phyloP scores from a whole-genome alignment of 2,888 invertebrate genomes.

The Tipula helvola region DNA sequence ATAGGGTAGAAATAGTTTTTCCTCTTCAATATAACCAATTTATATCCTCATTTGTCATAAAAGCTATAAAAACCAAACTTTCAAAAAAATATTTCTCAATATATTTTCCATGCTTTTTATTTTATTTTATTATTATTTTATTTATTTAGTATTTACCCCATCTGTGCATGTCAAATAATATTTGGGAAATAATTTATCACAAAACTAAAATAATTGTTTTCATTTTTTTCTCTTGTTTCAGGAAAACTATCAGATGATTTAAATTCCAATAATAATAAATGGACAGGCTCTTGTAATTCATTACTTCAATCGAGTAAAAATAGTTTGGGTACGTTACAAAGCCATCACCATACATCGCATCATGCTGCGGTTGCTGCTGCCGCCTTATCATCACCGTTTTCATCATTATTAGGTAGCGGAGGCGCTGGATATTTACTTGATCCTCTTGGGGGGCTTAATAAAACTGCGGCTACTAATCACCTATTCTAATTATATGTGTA shows the following conservation, averaged over 20 bases:
- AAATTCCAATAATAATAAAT: constrained; percentile 19
- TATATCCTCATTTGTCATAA: constrained; percentile 5
- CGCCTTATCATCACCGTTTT: constrained; percentile 20
- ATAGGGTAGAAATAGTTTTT: constrained; percentile 6
- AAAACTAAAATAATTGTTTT: neutral
- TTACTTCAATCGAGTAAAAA: constrained; percentile 14
- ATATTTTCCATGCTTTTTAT: neutral
- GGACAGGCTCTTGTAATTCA: constrained; percentile 18
- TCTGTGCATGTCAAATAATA: constrained; percentile 13
- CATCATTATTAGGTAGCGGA: constrained; percentile 18
- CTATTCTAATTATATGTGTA: neutral
- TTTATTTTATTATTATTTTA: neutral
- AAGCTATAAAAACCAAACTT: neutral
- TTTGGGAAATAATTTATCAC: constrained; percentile 14
- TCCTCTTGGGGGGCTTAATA: constrained; percentile 18
- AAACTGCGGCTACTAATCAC: neutral
- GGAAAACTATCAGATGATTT: constrained; percentile 19
- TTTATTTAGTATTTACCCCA: neutral
- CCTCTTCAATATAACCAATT: neutral
- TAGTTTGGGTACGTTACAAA: constrained; percentile 9
- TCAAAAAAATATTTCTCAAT: neutral
- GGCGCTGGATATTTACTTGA: constrained; percentile 20
- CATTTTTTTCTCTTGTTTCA: constrained; percentile 11
- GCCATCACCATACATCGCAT: constrained; percentile 17
- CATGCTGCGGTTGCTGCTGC: constrained; percentile 19